phyloP scores from a whole-genome alignment of 2,113 vertebrate species.

The Echinops telfairi region DNA sequence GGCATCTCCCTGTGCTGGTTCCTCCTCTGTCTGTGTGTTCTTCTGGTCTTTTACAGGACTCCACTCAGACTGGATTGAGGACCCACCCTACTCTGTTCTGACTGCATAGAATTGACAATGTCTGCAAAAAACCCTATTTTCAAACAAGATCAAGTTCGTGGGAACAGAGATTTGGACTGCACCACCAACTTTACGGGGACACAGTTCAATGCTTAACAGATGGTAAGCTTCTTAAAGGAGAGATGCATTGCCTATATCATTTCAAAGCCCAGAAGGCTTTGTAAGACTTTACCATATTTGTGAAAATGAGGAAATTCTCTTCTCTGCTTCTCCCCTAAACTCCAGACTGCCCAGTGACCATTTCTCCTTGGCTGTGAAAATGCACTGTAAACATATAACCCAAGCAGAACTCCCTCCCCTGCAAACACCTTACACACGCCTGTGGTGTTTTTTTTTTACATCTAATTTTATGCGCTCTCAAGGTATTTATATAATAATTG shows the following conservation, averaged over 20 bases:
- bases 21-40: background rate
- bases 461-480: conserved; percentile 1
- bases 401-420: background rate
- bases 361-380: background rate
- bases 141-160: background rate
- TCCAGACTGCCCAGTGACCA: background rate
- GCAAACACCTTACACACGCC: background rate
- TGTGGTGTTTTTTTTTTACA: background rate
- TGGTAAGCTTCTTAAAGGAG: background rate
- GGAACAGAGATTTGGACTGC: background rate
- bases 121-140: background rate
- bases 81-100: background rate
- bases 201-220: background rate
- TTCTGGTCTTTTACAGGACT: background rate
- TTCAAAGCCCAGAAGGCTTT: no score
- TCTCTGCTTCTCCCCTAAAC: conserved; percentile 9
- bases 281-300: background rate
- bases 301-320: conserved; percentile 14
- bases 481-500: background rate
- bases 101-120: background rate
- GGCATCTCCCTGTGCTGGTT: background rate
- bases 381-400: conserved; percentile 21
- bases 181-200: background rate
- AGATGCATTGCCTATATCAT: no score
- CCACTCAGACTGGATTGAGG: background rate